Evolutionary conservation across 2,888 invertebrate genomes (phyloP).

Genomic region (Marronus borbonicus): DNA sequence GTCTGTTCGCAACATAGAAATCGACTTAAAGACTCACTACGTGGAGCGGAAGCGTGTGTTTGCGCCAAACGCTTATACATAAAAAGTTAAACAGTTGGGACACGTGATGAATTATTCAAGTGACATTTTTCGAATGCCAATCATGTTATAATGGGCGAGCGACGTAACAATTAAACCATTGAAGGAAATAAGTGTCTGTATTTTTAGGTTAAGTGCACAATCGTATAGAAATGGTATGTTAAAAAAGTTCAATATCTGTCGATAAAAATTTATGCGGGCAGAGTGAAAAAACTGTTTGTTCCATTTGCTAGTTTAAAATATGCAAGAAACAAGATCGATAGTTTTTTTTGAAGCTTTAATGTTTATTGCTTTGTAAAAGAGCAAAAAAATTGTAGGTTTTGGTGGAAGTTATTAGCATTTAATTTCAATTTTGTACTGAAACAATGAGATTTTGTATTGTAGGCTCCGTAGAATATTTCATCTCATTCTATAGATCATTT

Average conservation of each 20-base stretch:
- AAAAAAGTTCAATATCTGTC: not conserved
- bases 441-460: too few species aligned
- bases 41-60: conserved; percentile 10
- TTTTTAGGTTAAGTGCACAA: too few species aligned
- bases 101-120: conserved; percentile 30
- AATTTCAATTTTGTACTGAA: too few species aligned
- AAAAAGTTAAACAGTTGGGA: conserved; percentile 13
- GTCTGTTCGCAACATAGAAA: not conserved
- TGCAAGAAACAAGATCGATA: not conserved
- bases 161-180: not conserved
- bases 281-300: not conserved
- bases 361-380: too few species aligned
- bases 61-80: not conserved
- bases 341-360: not conserved
- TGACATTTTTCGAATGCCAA: conserved; percentile 20
- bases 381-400: too few species aligned
- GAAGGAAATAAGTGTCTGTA: not conserved
- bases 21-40: conserved; percentile 11
- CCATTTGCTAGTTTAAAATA: not conserved
- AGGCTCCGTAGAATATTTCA: too few species aligned
- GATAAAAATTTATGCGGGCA: not conserved
- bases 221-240: too few species aligned
- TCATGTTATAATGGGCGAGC: conserved; percentile 10
- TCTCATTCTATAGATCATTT: too few species aligned
- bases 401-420: too few species aligned